A percentile compares a stretch with the other conserved stretches of the same genome.
Conservation (phyloP, 1,140 invertebrate genomes). For the Drosophila malerkotliana region DNA sequence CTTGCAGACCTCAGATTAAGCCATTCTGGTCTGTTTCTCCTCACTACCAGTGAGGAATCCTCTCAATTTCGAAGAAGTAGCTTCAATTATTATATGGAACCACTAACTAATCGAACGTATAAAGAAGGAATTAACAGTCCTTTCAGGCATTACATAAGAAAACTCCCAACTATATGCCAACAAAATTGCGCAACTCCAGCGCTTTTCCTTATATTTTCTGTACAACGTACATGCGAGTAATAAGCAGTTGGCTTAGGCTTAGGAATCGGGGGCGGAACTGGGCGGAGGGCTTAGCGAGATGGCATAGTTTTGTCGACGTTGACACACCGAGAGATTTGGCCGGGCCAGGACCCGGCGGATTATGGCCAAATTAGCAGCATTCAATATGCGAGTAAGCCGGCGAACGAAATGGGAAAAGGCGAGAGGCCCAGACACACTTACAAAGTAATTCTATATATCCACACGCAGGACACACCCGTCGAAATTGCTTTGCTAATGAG, state of each 20-base stretch:
- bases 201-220: conserved; percentile 19
- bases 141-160: background rate
- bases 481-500: conserved; percentile 80
- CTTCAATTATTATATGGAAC: background rate
- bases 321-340: conserved; percentile 53
- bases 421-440: conserved; percentile 3
- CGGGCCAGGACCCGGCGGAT: conserved; percentile 49
- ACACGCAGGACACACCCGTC: conserved; percentile 25
- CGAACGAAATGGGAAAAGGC: conserved; percentile 10
- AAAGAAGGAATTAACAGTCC: background rate
- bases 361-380: conserved; percentile 78
- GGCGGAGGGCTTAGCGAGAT: conserved; percentile 39
- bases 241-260: conserved; percentile 71
- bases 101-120: background rate
- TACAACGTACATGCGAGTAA: conserved; percentile 56
- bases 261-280: background rate
- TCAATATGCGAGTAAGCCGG: conserved; percentile 65
- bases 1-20: conserved; percentile 38
- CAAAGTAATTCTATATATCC: conserved; percentile 18
- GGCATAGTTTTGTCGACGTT: conserved; percentile 63
- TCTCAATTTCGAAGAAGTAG: background rate
- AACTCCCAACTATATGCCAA: background rate
- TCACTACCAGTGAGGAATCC: no score
- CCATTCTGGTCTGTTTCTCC: conserved; percentile 1
- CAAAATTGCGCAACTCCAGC: conserved; percentile 21